Base-by-base conservation (phyloP, 1,140 invertebrate genomes). In the Drosophila punjabiensis region DNA sequence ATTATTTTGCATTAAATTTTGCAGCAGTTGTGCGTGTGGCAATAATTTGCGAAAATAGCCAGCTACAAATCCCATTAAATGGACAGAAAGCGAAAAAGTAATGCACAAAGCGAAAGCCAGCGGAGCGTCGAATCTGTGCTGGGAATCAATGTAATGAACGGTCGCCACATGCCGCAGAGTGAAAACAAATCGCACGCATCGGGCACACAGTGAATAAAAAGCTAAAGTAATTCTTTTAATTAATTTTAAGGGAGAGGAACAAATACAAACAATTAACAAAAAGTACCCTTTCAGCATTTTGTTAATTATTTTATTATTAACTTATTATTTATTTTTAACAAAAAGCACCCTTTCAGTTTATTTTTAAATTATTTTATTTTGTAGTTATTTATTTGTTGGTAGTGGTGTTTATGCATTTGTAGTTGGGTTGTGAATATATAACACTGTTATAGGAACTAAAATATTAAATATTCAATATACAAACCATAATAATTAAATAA, bases 1-100 rank as follows among this genome's bases (percentile, higher is more conserved):
- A 80, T 80, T 79, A 79, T 80, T 79, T 67, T 74, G 68, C 78
- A 79, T 80, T 80, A 79, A 79, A 79, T 79, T 80, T 20, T 39
- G 24, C 20, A 48, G 18, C 63, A 43, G 59, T 67, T 63, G 64
- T 35, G n/a, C 18, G 20, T 35, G 20, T 16, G 48, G 76, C 67
- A 79, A 80, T 80, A 79, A 80, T 79, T 79, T 37, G 53, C 56
- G 48, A 66, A 61, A 73, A 52, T 58, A 37, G 50, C 45, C 67
- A 71, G 35, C 37, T 11, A 52, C 39, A 50, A 79, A 79, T 70
- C 45, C 52, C 50, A 74, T 74, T 62, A 71, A 79, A 79, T 63
- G 52, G 43, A 56, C 60, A 48, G 41, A 52, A 80, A 79, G 33
- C 41, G 52, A 50, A 74, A 79, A 80, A 80, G 59, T 64, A 48